phyloP scores from a whole-genome alignment of 2,113 vertebrate genomes.

The Mastomys coucha region DNA sequence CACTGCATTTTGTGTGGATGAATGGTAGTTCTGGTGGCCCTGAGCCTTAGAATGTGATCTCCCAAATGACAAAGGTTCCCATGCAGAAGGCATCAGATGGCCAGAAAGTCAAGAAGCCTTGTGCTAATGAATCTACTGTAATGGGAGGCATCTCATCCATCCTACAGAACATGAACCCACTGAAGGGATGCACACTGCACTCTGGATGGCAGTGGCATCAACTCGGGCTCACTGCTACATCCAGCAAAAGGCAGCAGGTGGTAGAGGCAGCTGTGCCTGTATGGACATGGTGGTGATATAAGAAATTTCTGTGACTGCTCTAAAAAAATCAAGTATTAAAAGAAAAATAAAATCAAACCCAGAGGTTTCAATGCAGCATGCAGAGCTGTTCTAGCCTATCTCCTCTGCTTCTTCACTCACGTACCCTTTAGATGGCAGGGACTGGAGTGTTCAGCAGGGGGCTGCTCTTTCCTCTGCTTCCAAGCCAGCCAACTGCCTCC shows the following conservation, averaged over 20 bases:
- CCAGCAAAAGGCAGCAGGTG: background rate
- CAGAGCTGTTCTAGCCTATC: background rate
- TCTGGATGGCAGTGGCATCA: background rate
- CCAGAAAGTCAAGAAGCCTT: background rate
- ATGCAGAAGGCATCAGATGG: background rate
- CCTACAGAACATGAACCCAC: background rate
- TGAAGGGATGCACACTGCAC: background rate
- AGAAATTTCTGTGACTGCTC: background rate
- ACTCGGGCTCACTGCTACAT: background rate
- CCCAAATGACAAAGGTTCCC: constrained; percentile 12
- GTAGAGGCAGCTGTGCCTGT: background rate
- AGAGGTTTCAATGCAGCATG: background rate
- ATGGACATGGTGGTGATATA: too few relatives aligned
- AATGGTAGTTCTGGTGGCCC: constrained; percentile 13
- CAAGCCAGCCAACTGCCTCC: background rate
- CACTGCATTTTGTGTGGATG: background rate
- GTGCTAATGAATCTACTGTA: background rate
- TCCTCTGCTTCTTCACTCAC: background rate
- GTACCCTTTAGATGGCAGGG: background rate
- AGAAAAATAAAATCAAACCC: background rate
- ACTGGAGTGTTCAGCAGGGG: background rate
- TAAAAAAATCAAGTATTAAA: background rate
- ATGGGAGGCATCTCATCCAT: background rate
- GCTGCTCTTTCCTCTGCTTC: background rate
- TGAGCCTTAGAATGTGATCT: background rate